phyloP scores from a whole-genome alignment of 2,797 vertebrate genomes.

The Strix occidentalis region DNA sequence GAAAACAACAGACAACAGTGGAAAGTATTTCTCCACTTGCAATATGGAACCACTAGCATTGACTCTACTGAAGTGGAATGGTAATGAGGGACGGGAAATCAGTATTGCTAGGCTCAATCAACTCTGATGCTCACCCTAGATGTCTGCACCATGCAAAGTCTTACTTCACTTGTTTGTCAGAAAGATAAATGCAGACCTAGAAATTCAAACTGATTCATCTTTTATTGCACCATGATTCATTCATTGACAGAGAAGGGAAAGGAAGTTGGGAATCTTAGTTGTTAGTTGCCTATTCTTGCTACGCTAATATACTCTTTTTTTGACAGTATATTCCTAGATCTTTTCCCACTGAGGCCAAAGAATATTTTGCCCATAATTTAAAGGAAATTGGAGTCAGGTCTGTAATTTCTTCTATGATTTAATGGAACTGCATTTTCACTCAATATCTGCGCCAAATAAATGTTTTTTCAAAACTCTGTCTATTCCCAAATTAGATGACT shows the following conservation, averaged over 20 bases:
- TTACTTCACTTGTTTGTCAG: not conserved
- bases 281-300: not conserved
- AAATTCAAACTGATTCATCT: not conserved
- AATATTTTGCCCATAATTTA: not conserved
- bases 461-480: not conserved
- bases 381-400: not conserved
- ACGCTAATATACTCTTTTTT: not conserved
- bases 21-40: not conserved
- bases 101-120: not conserved
- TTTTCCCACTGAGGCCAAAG: not conserved
- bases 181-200: not conserved
- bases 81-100: not conserved
- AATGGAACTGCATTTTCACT: not conserved
- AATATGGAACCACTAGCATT: not conserved
- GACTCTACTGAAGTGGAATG: not conserved
- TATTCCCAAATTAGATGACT: not conserved
- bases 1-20: not conserved
- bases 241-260: not conserved
- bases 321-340: not conserved
- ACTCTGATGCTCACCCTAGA: not conserved
- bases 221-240: conserved; percentile 5
- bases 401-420: not conserved
- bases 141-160: not conserved
- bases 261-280: not conserved
- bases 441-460: not conserved